phyloP scores from a whole-genome alignment of 2,888 invertebrate genomes.

The Mellilla xanthometata region DNA sequence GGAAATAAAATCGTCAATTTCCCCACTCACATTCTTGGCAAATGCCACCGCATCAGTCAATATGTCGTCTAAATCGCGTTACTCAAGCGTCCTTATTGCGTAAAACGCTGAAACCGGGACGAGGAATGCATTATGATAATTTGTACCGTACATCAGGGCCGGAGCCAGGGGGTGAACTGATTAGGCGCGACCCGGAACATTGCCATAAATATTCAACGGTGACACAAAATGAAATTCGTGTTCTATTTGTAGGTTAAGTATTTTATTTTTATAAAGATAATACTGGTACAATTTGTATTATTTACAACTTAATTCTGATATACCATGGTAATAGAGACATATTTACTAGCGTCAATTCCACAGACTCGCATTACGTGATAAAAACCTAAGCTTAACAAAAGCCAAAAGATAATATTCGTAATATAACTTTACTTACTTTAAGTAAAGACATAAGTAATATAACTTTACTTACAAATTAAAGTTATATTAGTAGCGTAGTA shows the following conservation, averaged over 20 bases:
- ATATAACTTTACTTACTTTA: too few species aligned
- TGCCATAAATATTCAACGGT: neutral
- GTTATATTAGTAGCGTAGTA: too few species aligned
- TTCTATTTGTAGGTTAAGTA: neutral
- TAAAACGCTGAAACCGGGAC: slow-evolving; percentile 19
- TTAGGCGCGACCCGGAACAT: neutral
- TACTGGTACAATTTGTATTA: too few species aligned
- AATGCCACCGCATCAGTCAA: slow-evolving; percentile 20
- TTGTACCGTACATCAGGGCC: slow-evolving; percentile 24
- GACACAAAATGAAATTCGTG: neutral
- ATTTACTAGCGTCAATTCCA: too few species aligned
- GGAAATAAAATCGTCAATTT: slow-evolving; percentile 13
- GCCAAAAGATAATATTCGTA: too few species aligned
- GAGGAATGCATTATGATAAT: slow-evolving; percentile 26
- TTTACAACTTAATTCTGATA: too few species aligned
- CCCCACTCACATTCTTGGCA: slow-evolving; percentile 10
- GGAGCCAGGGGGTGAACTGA: neutral
- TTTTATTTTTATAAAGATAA: too few species aligned
- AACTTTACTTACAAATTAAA: too few species aligned
- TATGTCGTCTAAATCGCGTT: slow-evolving; percentile 20
- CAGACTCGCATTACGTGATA: too few species aligned
- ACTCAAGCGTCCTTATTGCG: slow-evolving; percentile 21
- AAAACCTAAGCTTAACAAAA: too few species aligned
- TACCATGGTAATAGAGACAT: too few species aligned
- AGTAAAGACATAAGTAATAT: too few species aligned